phyloP scores from a whole-genome alignment of 1,140 invertebrate species.

The Paramacrobiotus metropolitanus region DNA sequence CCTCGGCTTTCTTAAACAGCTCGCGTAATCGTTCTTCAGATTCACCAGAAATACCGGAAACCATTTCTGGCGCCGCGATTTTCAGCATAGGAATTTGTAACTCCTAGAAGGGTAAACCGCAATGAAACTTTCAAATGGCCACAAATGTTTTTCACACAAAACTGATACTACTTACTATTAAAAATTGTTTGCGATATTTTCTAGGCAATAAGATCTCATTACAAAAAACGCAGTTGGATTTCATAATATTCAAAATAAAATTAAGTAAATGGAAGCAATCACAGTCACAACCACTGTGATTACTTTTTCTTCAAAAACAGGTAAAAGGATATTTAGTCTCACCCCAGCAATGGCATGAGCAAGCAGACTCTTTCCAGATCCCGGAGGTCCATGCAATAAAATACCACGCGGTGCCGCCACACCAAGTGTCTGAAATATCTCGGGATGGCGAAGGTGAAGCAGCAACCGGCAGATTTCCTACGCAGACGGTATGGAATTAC shows the following conservation, averaged over 20 bases:
- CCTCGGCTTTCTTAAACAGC: slow-evolving; percentile 57
- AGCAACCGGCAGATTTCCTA: slow-evolving; percentile 52
- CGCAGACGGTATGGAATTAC: slow-evolving; percentile 10
- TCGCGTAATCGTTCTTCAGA: slow-evolving; percentile 75
- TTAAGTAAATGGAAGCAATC: too few species aligned
- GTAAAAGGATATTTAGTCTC: slow-evolving; percentile 18
- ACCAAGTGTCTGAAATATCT: slow-evolving; percentile 50
- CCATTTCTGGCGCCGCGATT: slow-evolving; percentile 64
- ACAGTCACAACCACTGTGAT: too few species aligned
- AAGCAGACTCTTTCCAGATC: slow-evolving; percentile 72
- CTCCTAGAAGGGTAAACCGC: too few species aligned
- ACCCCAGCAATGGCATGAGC: slow-evolving; percentile 77
- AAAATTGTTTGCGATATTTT: slow-evolving; percentile 59
- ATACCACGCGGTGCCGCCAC: slow-evolving; percentile 57
- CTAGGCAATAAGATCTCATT: slow-evolving; percentile 21
- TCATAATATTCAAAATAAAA: too few species aligned
- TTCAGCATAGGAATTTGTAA: slow-evolving; percentile 62
- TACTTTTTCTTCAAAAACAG: slow-evolving; percentile 41
- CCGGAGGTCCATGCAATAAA: slow-evolving; percentile 68
- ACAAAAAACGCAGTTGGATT: too few species aligned
- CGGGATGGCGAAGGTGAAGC: slow-evolving; percentile 55
- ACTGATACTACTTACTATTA: too few species aligned
- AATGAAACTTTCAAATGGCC: too few species aligned
- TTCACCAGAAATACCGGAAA: slow-evolving; percentile 83
- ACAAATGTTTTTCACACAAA: too few species aligned